These are phyloP conservation scores for Aramus guarauna DNA, from an alignment of 2,113 vertebrate genomes.

Conservation along the genomic window DNA sequence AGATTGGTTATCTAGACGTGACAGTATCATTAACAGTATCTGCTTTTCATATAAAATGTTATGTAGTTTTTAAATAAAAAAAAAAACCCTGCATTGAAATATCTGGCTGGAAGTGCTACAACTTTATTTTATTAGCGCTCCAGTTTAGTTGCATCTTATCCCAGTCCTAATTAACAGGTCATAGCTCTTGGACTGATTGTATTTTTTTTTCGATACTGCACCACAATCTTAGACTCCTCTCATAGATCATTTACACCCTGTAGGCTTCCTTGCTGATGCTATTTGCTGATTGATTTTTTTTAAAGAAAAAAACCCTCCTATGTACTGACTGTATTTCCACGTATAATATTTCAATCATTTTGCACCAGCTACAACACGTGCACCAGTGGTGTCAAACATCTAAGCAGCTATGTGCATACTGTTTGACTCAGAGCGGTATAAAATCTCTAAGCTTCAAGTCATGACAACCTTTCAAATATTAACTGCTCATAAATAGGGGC, in stretches of 20 bases:
- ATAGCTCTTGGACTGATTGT: neutral
- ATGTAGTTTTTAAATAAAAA: neutral
- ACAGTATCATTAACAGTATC: neutral
- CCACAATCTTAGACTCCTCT: neutral
- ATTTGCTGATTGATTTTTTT: neutral
- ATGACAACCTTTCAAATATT: neutral
- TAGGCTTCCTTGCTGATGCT: neutral
- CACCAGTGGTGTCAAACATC: neutral
- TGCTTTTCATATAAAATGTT: neutral
- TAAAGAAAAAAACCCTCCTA: neutral
- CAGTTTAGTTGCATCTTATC: neutral
- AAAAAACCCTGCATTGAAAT: neutral
- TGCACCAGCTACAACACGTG: neutral
- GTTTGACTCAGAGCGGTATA: neutral
- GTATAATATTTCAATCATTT: neutral
- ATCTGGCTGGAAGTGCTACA: neutral
- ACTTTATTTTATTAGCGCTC: neutral
- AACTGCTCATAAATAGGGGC: neutral
- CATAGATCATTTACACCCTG: neutral
- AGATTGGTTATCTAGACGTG: neutral
- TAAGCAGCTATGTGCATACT: neutral
- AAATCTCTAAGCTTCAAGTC: neutral
- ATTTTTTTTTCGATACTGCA: neutral
- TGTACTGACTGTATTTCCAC: neutral
- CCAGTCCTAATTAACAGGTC: neutral